phyloP scores from a whole-genome alignment of 2,113 vertebrate species.

The Dromas ardeola region DNA sequence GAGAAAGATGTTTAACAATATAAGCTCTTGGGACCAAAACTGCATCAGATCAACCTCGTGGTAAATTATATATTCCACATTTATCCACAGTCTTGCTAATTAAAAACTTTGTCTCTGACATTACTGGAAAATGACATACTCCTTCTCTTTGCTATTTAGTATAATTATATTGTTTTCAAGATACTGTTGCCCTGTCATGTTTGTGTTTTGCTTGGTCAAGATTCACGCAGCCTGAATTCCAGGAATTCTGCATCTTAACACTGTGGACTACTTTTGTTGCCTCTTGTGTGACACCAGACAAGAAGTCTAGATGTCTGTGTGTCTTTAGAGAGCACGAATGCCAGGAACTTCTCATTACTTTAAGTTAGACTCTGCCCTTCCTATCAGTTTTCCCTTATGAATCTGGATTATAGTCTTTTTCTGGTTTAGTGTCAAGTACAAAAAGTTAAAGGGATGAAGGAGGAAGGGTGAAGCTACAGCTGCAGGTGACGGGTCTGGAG shows the following conservation, averaged over 20 bases:
- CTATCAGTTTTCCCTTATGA: neutral
- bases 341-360: neutral
- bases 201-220: neutral
- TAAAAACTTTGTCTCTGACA: neutral
- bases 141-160: neutral
- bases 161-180: neutral
- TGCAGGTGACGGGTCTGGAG: neutral
- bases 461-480: neutral
- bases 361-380: neutral
- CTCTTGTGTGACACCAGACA: neutral
- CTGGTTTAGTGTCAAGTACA: neutral
- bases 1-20: neutral
- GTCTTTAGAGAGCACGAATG: neutral
- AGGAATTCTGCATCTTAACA: neutral
- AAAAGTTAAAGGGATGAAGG: neutral
- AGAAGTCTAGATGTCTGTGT: neutral
- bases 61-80: neutral
- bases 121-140: neutral
- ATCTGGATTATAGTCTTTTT: neutral
- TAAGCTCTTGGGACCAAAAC: neutral
- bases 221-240: neutral
- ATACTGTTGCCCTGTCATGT: neutral
- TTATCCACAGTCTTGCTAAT: neutral
- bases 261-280: neutral
- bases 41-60: neutral